phyloP scores from a whole-genome alignment of 2,797 vertebrate genomes.

The Microchirus variegatus region DNA sequence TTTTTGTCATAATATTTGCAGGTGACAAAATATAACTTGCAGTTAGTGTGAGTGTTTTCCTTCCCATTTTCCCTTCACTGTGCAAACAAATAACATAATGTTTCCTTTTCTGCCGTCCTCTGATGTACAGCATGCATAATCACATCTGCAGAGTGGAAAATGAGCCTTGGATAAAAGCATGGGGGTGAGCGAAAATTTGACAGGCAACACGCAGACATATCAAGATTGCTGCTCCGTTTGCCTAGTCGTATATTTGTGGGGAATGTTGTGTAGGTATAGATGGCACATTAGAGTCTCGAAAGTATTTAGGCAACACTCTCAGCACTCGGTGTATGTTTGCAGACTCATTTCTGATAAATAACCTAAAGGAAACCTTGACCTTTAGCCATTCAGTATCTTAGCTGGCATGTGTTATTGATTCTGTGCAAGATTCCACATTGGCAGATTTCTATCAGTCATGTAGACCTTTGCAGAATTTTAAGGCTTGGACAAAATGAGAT shows the following conservation, averaged over 20 bases:
- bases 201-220: constrained; percentile 10
- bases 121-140: not conserved
- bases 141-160: constrained; percentile 28
- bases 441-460: constrained; percentile 27
- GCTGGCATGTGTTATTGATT: constrained; percentile 39
- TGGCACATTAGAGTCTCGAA: constrained; percentile 1
- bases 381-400: constrained; percentile 11
- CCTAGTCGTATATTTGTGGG: constrained; percentile 19
- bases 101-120: constrained; percentile 15
- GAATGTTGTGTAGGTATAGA: not conserved
- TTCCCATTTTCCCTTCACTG: not conserved
- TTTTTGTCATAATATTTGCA: too few relatives aligned
- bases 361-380: constrained; percentile 9
- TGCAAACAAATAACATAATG: constrained; percentile 7
- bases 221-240: constrained; percentile 10
- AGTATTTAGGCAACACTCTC: not conserved
- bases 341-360: constrained; percentile 9
- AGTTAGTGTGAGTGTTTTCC: not conserved
- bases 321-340: not conserved
- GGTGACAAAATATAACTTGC: too few relatives aligned
- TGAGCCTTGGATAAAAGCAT: constrained; percentile 20
- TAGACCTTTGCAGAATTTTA: constrained; percentile 34
- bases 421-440: constrained; percentile 19
- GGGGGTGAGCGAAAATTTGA: constrained; percentile 5
- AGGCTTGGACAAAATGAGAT: constrained; percentile 13